Evolutionary conservation across 2,888 invertebrate species (phyloP).

Genomic region (Plebejus argus): DNA sequence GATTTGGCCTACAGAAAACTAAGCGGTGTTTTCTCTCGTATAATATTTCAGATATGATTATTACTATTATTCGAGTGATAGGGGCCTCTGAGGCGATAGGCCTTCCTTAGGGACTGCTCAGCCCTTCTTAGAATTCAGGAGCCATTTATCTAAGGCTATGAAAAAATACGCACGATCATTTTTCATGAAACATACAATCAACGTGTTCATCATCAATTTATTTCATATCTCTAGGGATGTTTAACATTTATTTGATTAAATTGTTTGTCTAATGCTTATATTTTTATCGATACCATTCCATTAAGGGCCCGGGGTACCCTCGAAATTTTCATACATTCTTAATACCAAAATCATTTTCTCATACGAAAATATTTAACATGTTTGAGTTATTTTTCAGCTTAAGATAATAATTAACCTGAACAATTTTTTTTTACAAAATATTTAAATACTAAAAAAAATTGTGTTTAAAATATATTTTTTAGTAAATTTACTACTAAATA

Average conservation of each 20-base stretch:
- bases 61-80: background rate
- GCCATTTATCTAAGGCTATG: constrained; percentile 1
- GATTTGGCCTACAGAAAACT: background rate
- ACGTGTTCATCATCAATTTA: background rate
- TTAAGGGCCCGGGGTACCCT: too few relatives aligned
- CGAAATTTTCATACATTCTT: too few relatives aligned
- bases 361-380: too few relatives aligned
- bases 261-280: too few relatives aligned
- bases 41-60: background rate
- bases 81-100: background rate
- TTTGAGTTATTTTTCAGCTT: too few relatives aligned
- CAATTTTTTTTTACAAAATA: too few relatives aligned
- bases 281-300: too few relatives aligned
- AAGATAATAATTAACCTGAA: too few relatives aligned
- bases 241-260: background rate
- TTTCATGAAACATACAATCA: constrained; percentile 17
- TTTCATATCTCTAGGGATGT: background rate
- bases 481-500: too few relatives aligned
- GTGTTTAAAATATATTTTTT: too few relatives aligned
- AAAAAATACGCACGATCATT: constrained; percentile 1
- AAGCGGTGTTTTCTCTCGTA: background rate
- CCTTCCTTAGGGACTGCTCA: background rate
- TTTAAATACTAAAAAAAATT: too few relatives aligned
- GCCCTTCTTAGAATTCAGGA: background rate
- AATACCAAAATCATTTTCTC: too few relatives aligned